phyloP scores from a whole-genome alignment of 2,113 vertebrate species.

The Ptyas mucosa region DNA sequence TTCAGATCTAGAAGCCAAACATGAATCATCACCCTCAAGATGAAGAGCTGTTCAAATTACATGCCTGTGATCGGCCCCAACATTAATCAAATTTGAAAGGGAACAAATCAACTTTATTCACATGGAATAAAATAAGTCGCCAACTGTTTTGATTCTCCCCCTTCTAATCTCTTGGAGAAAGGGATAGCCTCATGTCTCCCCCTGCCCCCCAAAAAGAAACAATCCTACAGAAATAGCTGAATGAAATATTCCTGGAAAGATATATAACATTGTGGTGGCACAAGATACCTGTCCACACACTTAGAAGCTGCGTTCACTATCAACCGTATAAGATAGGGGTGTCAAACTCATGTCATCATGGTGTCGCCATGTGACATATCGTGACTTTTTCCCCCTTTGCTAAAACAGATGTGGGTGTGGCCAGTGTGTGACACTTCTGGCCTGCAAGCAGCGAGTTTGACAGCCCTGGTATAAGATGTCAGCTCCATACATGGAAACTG shows the following conservation, averaged over 20 bases:
- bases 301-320: not conserved
- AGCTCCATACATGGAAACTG: not conserved
- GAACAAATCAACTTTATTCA: not conserved
- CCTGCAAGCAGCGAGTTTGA: too few relatives aligned
- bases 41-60: not conserved
- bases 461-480: not conserved
- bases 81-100: not conserved
- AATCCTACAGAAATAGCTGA: not conserved
- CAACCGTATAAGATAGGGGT: not conserved
- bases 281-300: not conserved
- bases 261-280: not conserved
- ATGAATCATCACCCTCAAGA: not conserved
- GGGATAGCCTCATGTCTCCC: not conserved
- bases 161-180: not conserved
- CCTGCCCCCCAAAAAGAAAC: rapidly evolving
- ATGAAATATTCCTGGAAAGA: not conserved
- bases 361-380: too few relatives aligned
- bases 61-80: not conserved
- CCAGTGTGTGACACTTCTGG: too few relatives aligned
- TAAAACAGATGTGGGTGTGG: too few relatives aligned
- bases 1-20: not conserved
- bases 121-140: not conserved
- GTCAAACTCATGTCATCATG: too few relatives aligned
- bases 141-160: not conserved
- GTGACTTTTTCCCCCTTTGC: too few relatives aligned